Conservation (phyloP, 1,140 invertebrate genomes). For the Euschistus heros region DNA sequence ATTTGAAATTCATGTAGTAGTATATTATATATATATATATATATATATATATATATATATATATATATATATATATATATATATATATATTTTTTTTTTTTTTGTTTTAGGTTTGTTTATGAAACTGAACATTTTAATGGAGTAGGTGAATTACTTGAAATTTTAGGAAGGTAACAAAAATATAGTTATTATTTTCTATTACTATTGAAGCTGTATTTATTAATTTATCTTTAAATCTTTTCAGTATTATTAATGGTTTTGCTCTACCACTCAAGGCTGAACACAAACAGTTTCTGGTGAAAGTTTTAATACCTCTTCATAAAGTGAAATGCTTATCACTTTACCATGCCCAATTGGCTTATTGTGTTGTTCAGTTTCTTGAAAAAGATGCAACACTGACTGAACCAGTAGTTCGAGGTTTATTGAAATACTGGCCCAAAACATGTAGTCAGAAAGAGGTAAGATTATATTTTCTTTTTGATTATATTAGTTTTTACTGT, state of each 20-base stretch:
- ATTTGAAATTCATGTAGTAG: neutral
- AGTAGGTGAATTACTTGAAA: conserved; percentile 95
- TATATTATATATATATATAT: conserved; percentile 4
- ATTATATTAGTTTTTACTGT: neutral
- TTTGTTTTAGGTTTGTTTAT: conserved; percentile 84
- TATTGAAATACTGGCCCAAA: conserved; percentile 99
- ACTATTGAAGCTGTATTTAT: neutral
- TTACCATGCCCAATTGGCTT: conserved; percentile 94
- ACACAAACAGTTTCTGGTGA: conserved; percentile 96
- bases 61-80: no score
- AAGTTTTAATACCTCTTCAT: conserved; percentile 95
- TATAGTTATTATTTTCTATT: neutral
- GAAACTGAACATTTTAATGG: conserved; percentile 99
- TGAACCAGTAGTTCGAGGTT: conserved; percentile 87
- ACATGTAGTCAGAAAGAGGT: conserved; percentile 96
- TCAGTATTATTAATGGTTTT: conserved; percentile 97
- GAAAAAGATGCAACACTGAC: conserved; percentile 97
- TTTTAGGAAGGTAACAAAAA: conserved; percentile 73
- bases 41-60: neutral
- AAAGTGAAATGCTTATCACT: conserved; percentile 75
- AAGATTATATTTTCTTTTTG: conserved; percentile 20
- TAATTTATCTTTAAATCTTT: conserved; percentile 28
- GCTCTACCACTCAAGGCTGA: conserved; percentile 92
- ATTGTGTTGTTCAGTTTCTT: conserved; percentile 99
- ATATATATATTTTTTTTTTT: conserved; percentile 15